phyloP scores from a whole-genome alignment of 2,113 vertebrate species.

The Ameiurus melas region DNA sequence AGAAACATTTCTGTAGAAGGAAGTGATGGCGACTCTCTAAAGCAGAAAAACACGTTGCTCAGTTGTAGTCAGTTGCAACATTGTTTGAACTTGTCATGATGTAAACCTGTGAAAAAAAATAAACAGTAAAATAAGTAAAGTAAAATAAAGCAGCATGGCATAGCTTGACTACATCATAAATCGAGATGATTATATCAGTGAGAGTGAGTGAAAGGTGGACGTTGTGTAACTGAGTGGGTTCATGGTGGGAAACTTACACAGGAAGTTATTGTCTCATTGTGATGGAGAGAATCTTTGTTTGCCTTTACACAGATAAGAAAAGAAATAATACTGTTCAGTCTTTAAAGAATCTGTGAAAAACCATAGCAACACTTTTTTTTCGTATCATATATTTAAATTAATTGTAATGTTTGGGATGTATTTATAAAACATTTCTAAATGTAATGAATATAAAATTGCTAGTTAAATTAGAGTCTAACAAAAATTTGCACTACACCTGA shows the following conservation, averaged over 20 bases:
- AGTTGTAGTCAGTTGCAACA: background rate
- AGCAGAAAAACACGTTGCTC: background rate
- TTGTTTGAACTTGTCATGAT: background rate
- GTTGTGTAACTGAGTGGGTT: background rate
- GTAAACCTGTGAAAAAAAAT: background rate
- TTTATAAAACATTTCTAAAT: no score
- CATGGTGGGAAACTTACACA: constrained; percentile 6
- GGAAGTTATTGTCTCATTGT: background rate
- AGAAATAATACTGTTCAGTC: background rate
- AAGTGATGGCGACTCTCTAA: background rate
- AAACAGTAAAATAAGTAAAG: background rate
- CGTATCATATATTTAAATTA: no score
- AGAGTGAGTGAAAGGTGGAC: background rate
- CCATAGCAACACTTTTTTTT: no score
- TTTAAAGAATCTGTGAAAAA: no score
- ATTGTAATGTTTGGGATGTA: no score
- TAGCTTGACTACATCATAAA: background rate
- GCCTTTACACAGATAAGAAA: background rate
- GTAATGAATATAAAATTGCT: no score
- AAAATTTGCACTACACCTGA: no score
- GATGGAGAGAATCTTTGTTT: background rate
- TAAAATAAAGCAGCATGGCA: background rate
- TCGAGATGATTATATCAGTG: background rate
- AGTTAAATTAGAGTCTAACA: no score
- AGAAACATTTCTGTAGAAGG: background rate